Evolutionary conservation across 2,113 vertebrate genomes (phyloP).

Genomic region (Gallinago paraguaiae): DNA sequence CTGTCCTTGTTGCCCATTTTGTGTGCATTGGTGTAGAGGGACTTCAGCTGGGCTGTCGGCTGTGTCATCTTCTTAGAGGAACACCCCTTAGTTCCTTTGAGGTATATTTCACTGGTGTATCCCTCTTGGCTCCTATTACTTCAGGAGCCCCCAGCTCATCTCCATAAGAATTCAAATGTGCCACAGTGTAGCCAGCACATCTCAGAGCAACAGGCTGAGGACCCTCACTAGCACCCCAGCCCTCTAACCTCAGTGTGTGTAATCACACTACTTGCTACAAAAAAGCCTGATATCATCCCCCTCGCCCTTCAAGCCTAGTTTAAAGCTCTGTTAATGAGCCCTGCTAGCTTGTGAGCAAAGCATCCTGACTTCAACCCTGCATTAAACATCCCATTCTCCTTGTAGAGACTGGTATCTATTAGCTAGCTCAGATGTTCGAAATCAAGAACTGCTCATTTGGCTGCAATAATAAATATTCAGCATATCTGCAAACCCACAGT

Average conservation of each 20-base stretch:
- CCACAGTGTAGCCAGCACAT: background rate
- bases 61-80: background rate
- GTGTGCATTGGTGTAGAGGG: background rate
- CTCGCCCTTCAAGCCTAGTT: background rate
- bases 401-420: background rate
- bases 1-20: background rate
- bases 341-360: background rate
- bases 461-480: background rate
- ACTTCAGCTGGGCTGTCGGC: background rate
- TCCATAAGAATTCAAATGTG: background rate
- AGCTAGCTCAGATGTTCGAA: background rate
- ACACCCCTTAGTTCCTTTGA: background rate
- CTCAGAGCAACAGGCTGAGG: background rate
- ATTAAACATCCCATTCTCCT: background rate
- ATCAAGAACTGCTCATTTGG: background rate
- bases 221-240: background rate
- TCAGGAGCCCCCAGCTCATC: background rate
- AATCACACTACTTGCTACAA: background rate
- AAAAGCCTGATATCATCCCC: background rate
- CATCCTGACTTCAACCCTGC: background rate
- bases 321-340: background rate
- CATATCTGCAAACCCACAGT: background rate
- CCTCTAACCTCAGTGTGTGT: background rate
- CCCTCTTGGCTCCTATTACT: background rate
- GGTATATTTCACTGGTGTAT: background rate